These are phyloP conservation scores for Aldrovandia affinis DNA, from an alignment of 2,797 vertebrate genomes.

Conservation along the genomic window DNA sequence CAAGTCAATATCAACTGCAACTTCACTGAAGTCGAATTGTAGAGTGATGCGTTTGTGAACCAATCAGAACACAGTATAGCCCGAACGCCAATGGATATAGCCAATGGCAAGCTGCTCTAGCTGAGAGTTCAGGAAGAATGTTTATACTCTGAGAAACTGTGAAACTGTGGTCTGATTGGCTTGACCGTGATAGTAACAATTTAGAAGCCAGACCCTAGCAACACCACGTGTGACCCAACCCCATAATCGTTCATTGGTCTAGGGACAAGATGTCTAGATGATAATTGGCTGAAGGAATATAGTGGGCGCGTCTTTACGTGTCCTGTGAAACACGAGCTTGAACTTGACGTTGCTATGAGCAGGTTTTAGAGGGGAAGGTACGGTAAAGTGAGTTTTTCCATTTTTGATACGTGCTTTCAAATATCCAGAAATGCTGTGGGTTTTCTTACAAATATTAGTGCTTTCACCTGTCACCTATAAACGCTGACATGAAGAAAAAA, in stretches of 20 bases:
- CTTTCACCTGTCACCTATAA: too few relatives aligned
- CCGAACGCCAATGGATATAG: slow-evolving; percentile 23
- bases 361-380: slow-evolving; percentile 29
- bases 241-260: slow-evolving; percentile 70
- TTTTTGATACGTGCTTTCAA: neutral
- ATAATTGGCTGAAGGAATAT: slow-evolving; percentile 58
- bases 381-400: neutral
- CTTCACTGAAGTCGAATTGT: slow-evolving; percentile 63
- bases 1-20: slow-evolving; percentile 76
- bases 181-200: slow-evolving; percentile 74
- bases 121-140: slow-evolving; percentile 60
- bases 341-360: slow-evolving; percentile 65
- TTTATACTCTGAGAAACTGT: slow-evolving; percentile 81
- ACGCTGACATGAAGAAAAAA: neutral
- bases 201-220: slow-evolving; percentile 91
- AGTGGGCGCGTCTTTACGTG: slow-evolving; percentile 65
- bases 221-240: slow-evolving; percentile 81
- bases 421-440: neutral
- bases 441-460: too few relatives aligned
- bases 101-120: slow-evolving; percentile 39
- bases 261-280: neutral
- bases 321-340: slow-evolving; percentile 43
- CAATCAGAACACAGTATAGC: slow-evolving; percentile 59
- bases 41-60: slow-evolving; percentile 61
- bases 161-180: slow-evolving; percentile 70